Evolutionary conservation across 2,888 invertebrate genomes (phyloP), one percentile per base, ranked within the genome.

Genomic region (Dyspetes luteomarginatus): DNA sequence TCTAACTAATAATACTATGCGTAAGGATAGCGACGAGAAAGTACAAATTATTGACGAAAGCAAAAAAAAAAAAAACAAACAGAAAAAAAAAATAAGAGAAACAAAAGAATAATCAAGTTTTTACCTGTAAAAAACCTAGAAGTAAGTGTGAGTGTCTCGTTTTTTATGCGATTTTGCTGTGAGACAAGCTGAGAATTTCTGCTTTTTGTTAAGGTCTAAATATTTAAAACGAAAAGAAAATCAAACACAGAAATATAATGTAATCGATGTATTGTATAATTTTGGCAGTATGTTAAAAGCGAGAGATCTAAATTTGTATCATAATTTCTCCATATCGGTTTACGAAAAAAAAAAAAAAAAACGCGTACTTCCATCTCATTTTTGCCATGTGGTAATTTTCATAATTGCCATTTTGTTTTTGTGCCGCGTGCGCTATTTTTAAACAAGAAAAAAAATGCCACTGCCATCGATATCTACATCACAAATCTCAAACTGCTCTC

Each of bases 31-130:
- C 82, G 81, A 86, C 75, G 82, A 84, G 81, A 86, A 84, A 88
- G 88, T 89, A 89, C 89, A 89, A 88, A 88, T 86, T 86, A 68
- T 77, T 52, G 77, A 81, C 67, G 69, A 64, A 65, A 73, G 26
- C 45, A 56, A 62, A 55, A 45, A 28, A 17, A 24, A 28, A 45
- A 84, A 84, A 78, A 52, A 73, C 0, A 36, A 36, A 3, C 75
- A 65, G 58, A 41, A 15, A 56, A 45, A 67, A 45, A 45, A 26
- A 36, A 19, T 41, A 28, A 77, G 2, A 65, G 12, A 71, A 56
- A 56, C 58, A 19, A 41, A 48, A 36, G 17, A 72, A 52, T 48
- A 43, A 28, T 67, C 55, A 71, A 72, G 41, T 67, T 67, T 76
- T 52, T 67, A 24, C 19, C 22, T 55, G 9, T 48, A 71, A 73